Evolutionary conservation across 1,140 invertebrate species (phyloP).

Genomic region (Drosophila obscura): DNA sequence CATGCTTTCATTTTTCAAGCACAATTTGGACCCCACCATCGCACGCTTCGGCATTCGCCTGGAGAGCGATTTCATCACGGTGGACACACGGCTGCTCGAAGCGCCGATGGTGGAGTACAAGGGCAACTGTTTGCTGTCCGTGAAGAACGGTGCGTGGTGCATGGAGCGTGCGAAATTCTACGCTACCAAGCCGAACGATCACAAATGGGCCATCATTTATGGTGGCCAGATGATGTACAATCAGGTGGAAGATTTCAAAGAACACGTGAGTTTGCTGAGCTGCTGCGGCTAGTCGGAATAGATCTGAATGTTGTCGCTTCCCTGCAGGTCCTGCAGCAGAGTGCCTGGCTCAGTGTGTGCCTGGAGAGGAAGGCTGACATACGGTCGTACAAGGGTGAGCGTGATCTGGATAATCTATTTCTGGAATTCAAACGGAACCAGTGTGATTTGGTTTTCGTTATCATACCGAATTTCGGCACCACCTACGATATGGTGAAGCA

Average conservation of each 20-base stretch:
- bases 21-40: conserved; percentile 84
- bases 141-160: conserved; percentile 62
- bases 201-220: conserved; percentile 71
- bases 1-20: conserved; percentile 84
- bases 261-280: neutral
- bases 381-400: conserved; percentile 31
- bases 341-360: conserved; percentile 13
- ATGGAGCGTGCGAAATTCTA: conserved; percentile 45
- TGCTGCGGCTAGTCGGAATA: too few relatives aligned
- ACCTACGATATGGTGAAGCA: conserved; percentile 88
- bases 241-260: conserved; percentile 23
- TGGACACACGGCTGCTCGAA: conserved; percentile 85
- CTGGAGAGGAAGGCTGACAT: conserved; percentile 37
- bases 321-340: conserved; percentile 1
- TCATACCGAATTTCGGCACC: conserved; percentile 85
- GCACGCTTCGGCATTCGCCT: conserved; percentile 87
- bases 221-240: conserved; percentile 11
- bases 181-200: conserved; percentile 20
- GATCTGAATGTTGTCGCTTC: too few relatives aligned
- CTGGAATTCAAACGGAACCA: conserved; percentile 41
- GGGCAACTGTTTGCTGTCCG: conserved; percentile 15
- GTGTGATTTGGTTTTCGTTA: conserved; percentile 83
- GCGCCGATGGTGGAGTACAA: conserved; percentile 86
- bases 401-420: conserved; percentile 40
- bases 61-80: conserved; percentile 84